These are phyloP conservation scores for Helostoma temminkii DNA, from an alignment of 2,797 vertebrate species.

Conservation along the genomic window DNA sequence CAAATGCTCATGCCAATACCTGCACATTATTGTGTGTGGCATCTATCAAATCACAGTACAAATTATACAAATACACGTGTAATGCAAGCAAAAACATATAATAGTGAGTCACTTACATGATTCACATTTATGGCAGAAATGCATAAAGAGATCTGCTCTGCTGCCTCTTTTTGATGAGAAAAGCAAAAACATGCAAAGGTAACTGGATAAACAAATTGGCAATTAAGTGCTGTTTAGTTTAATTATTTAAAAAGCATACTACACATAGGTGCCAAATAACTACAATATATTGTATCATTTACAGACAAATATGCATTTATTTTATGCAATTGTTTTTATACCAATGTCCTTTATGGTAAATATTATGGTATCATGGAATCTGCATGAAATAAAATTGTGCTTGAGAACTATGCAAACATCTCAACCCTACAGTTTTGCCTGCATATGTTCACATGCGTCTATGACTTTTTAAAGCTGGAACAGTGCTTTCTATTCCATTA, in stretches of 20 bases:
- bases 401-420: neutral
- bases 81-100: slow-evolving; percentile 1
- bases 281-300: no score
- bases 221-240: no score
- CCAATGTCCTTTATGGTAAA: neutral
- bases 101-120: slow-evolving; percentile 1
- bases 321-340: neutral
- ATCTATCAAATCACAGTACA: slow-evolving; percentile 28
- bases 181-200: neutral
- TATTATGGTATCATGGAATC: neutral
- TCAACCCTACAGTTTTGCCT: neutral
- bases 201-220: neutral
- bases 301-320: neutral
- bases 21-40: slow-evolving; percentile 30
- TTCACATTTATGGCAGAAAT: slow-evolving; percentile 1
- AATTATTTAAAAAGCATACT: no score
- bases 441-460: neutral
- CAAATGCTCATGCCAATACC: slow-evolving; percentile 58
- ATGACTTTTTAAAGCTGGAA: slow-evolving; percentile 5
- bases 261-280: no score
- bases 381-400: neutral
- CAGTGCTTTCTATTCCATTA: slow-evolving; percentile 35
- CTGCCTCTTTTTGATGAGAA: neutral
- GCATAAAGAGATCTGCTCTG: no score
- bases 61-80: neutral